Evolutionary conservation across 2,113 vertebrate species (phyloP), one percentile per base, ranked within the genome.

Genomic region (Electrona antarctica): DNA sequence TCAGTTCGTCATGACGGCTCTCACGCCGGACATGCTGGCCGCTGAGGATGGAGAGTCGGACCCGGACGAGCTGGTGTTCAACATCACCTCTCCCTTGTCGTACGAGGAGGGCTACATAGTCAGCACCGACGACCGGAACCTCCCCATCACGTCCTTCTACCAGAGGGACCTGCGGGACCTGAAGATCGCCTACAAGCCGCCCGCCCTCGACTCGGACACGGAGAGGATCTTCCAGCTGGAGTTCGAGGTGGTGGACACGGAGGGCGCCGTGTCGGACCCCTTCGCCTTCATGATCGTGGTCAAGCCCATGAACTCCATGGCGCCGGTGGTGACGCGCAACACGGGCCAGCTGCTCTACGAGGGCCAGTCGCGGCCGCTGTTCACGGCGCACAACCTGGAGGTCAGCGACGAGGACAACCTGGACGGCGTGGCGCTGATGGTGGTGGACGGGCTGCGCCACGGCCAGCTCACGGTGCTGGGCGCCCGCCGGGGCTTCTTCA

Each of bases 281-380:
- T 98, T 98, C 0, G 93, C 96, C 28, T 99, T 99, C 0, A 95
- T 97, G 91, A 95, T 99, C 2, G 96, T 98, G 21, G 96, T 99
- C 61, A 98, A 97, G 80, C 96, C 97, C 8, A 97, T 97, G 96
- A 98, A 98, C 85, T 94, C 95, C 0, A 64, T 99, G 72, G 97
- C 97, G 0, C 97, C 97, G 0, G 93, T 97, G 7, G 95, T 98
- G 65, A 97, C 94, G 0, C 92, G 93, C 3, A 99, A 99, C 89
- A 95, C 95, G 0, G 97, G 97, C 0, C 97, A 97, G 4, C 88
- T 98, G 56, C 93, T 99, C 14, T 99, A 96, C 1, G 97, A 99
- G 77, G 97, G 97, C 0, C 96, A 99, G 79, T 97, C 96, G 0
- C 91, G 96, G 48, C 94, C 96, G 2, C 95, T 99, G 11, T 94